These are phyloP conservation scores for Zaprionus kolodkinae DNA, from an alignment of 1,140 invertebrate genomes.

Conservation along the genomic window DNA sequence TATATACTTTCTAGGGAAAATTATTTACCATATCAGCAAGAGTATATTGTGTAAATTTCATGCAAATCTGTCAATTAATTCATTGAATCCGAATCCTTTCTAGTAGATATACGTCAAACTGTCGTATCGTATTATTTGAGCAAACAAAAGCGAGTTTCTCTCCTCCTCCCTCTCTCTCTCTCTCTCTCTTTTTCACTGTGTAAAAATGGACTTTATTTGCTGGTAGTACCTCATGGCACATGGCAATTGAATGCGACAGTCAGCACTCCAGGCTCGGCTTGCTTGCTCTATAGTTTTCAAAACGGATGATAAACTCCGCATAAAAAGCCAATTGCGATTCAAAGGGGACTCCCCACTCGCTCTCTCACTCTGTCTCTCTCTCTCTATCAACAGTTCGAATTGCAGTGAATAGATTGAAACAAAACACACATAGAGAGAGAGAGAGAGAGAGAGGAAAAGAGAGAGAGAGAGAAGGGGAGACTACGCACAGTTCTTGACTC, in stretches of 20 bases:
- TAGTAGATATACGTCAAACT: neutral
- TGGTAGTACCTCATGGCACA: too few relatives aligned
- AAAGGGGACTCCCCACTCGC: neutral
- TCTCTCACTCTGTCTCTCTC: neutral
- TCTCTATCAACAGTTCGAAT: neutral
- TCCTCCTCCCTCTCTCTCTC: too few relatives aligned
- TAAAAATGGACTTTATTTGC: neutral
- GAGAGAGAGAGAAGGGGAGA: neutral
- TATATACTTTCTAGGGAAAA: neutral
- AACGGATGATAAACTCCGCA: neutral
- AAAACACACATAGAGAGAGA: neutral
- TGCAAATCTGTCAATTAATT: neutral
- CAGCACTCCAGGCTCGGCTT: neutral
- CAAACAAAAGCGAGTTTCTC: neutral
- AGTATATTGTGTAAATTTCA: neutral
- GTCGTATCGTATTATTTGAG: neutral
- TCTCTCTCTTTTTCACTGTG: neutral
- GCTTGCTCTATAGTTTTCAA: neutral
- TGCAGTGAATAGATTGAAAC: slow-evolving; percentile 3
- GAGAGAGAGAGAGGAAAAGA: neutral
- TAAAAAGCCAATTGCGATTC: slow-evolving; percentile 5
- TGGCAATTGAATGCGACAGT: neutral
- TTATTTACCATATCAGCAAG: too few relatives aligned
- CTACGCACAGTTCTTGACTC: neutral
- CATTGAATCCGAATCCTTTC: neutral